phyloP scores from a whole-genome alignment of 2,797 vertebrate species.

The Sus cebifrons region DNA sequence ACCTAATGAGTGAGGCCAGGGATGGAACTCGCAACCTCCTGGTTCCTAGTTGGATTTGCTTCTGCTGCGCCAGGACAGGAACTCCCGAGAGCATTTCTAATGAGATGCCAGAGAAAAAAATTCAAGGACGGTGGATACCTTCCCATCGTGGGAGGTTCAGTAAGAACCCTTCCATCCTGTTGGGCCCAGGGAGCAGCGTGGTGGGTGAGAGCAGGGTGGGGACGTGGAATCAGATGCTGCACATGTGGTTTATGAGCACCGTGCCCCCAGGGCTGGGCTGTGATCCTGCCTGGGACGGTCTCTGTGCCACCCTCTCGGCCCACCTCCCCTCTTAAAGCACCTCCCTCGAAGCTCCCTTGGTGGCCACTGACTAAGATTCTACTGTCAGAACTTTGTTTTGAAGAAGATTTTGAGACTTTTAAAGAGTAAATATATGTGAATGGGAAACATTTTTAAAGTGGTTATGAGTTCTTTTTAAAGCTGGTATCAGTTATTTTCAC shows the following conservation, averaged over 20 bases:
- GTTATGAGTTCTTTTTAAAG: neutral
- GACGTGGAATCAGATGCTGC: rapidly evolving
- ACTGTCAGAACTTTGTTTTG: neutral
- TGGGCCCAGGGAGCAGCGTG: neutral
- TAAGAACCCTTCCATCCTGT: neutral
- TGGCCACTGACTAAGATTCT: neutral
- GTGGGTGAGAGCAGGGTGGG: neutral
- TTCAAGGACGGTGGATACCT: neutral
- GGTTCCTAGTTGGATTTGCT: too few species aligned
- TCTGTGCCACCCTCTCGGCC: neutral
- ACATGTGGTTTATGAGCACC: neutral
- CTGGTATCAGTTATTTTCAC: neutral
- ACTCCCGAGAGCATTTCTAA: neutral
- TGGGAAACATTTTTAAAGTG: neutral
- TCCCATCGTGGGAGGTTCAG: neutral
- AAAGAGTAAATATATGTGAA: neutral
- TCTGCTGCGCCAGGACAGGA: too few species aligned
- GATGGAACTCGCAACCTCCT: too few species aligned
- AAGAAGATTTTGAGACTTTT: neutral
- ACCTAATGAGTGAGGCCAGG: too few species aligned
- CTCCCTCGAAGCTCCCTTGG: neutral
- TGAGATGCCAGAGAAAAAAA: neutral
- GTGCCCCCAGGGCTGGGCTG: too few species aligned
- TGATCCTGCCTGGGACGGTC: neutral
- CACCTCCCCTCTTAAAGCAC: neutral